phyloP scores from a whole-genome alignment of 2,113 vertebrate genomes.

The Hydrolagus affinis region DNA sequence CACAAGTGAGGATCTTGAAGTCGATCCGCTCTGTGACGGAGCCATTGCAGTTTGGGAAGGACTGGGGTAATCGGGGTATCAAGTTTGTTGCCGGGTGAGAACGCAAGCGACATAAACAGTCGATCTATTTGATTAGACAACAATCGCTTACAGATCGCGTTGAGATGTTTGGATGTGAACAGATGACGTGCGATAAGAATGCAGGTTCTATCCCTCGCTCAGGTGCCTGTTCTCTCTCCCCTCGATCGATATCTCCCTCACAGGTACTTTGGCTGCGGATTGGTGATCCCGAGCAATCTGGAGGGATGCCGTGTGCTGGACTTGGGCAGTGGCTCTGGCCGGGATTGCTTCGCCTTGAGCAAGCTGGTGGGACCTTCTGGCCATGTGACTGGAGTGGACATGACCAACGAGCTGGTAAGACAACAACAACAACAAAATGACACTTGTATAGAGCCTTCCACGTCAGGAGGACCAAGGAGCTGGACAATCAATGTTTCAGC shows the following conservation, averaged over 20 bases:
- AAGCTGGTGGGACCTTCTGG: slow-evolving; percentile 24
- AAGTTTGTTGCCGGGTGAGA: no score
- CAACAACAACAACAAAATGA: no score
- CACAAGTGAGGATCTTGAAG: no score
- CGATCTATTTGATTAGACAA: neutral
- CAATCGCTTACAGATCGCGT: neutral
- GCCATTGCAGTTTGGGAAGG: no score
- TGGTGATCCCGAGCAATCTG: neutral
- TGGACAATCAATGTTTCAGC: no score
- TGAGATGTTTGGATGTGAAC: neutral
- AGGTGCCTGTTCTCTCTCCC: neutral
- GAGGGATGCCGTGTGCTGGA: slow-evolving; percentile 25
- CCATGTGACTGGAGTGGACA: slow-evolving; percentile 27
- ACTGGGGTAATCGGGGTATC: no score
- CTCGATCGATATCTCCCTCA: neutral
- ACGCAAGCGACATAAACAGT: no score
- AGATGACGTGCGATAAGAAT: neutral
- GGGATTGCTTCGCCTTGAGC: slow-evolving; percentile 14
- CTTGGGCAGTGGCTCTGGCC: slow-evolving; percentile 28
- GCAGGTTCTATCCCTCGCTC: neutral
- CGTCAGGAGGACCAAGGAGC: no score
- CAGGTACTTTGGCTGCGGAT: slow-evolving; percentile 27
- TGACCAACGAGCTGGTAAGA: slow-evolving; percentile 18
- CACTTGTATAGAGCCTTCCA: no score
- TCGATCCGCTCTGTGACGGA: no score